Percentiles rank a stretch among this genome's conserved stretches.
Conservation (phyloP, 23 tunicate species). For the Oikopleura albicans region DNA sequence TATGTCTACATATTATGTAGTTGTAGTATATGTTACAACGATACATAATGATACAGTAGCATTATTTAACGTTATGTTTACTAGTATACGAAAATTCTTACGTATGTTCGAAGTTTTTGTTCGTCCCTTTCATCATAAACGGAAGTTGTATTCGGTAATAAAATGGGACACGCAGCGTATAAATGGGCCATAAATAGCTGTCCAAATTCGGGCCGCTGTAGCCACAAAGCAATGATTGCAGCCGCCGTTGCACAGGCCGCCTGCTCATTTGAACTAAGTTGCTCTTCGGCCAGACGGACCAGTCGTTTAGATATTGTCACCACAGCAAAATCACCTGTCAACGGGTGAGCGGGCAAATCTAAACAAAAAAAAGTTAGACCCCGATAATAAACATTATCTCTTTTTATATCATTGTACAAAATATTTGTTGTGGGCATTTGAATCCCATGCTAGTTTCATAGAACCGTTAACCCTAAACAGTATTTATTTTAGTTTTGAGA, state of each 20-base stretch:
- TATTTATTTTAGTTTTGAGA: too few relatives aligned
- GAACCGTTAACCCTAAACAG: too few relatives aligned
- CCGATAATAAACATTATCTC: too few relatives aligned
- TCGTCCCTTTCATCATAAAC: neutral
- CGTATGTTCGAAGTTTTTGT: neutral
- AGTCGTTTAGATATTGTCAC: neutral
- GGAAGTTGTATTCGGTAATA: neutral
- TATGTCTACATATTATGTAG: too few relatives aligned
- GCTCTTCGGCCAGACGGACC: slow-evolving; percentile 17
- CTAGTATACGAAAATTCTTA: neutral
- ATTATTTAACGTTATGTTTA: too few relatives aligned
- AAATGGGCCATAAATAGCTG: slow-evolving; percentile 3
- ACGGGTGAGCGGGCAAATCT: neutral
- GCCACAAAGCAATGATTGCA: neutral
- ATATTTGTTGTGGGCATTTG: too few relatives aligned
- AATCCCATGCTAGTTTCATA: too few relatives aligned
- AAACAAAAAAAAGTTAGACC: too few relatives aligned
- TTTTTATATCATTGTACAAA: too few relatives aligned
- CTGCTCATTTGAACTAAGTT: neutral
- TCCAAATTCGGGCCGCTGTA: neutral
- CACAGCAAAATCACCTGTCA: neutral
- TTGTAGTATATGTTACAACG: too few relatives aligned
- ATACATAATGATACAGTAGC: too few relatives aligned
- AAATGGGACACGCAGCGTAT: neutral
- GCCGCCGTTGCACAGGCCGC: slow-evolving; percentile 16